A percentile compares a stretch with the other conserved stretches of the same genome.
These are phyloP conservation scores for Bradypodion ventrale DNA, from an alignment of 2,797 vertebrate genomes.

Conservation along the genomic window DNA sequence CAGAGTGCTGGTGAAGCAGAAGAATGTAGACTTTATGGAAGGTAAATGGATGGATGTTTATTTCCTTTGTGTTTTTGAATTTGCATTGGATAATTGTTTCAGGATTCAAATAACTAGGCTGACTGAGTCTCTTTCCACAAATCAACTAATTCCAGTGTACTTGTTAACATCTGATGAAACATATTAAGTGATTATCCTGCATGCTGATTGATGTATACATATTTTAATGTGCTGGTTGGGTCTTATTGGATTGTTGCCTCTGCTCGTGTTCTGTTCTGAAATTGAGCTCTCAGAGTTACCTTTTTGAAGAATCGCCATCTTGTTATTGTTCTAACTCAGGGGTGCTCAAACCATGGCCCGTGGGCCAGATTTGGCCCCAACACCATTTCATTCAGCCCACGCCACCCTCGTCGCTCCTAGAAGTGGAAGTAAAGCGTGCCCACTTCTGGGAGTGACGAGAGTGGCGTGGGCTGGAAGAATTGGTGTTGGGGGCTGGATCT, in stretches of 20 bases:
- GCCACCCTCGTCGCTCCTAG: too few relatives aligned
- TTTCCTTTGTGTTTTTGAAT: background rate
- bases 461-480: too few relatives aligned
- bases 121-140: background rate
- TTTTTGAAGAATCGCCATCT: background rate
- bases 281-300: background rate
- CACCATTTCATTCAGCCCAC: too few relatives aligned
- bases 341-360: too few relatives aligned
- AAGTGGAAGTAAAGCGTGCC: too few relatives aligned
- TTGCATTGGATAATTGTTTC: conserved; percentile 9
- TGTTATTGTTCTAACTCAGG: too few relatives aligned
- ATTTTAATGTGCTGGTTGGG: conserved; percentile 20
- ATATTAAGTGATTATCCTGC: background rate
- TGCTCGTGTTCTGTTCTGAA: background rate
- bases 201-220: background rate
- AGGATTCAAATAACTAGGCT: background rate
- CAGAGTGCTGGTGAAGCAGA: conserved; percentile 81
- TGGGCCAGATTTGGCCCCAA: too few relatives aligned
- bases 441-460: too few relatives aligned
- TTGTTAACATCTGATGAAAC: background rate
- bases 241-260: accelerated
- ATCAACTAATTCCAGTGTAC: background rate
- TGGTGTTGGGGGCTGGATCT: too few relatives aligned
- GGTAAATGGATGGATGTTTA: conserved; percentile 76
- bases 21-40: conserved; percentile 83